A percentile compares a stretch with the other conserved stretches of the same genome.
Conservation (phyloP, 2,113 vertebrate genomes). For the Rhinolophus ferrumequinum region DNA sequence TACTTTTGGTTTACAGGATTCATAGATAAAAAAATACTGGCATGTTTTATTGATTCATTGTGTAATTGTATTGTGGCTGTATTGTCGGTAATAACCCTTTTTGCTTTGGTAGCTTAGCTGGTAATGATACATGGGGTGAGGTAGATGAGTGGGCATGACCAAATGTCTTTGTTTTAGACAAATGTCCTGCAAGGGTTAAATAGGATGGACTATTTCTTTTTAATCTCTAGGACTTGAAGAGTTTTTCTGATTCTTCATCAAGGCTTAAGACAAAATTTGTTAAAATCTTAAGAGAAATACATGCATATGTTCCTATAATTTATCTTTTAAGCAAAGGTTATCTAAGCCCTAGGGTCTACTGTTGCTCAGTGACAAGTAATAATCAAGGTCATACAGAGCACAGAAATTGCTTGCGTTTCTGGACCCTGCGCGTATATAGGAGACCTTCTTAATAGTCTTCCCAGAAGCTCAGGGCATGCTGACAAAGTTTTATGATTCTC, state of each 20-base stretch:
- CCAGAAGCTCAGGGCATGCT: not conserved
- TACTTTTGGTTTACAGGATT: not conserved
- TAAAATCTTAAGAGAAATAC: not conserved
- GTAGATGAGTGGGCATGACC: not conserved
- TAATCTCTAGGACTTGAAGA: not conserved
- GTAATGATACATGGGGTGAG: not conserved
- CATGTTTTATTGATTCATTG: not conserved
- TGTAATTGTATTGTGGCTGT: not conserved
- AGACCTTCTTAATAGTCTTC: not conserved
- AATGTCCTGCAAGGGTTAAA: not conserved
- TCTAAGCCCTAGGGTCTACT: not conserved
- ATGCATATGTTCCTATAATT: not conserved
- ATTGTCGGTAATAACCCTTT: not conserved
- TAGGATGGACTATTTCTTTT: not conserved
- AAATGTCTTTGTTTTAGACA: not conserved
- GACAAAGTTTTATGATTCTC: not conserved
- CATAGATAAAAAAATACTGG: not conserved
- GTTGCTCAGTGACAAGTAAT: not conserved
- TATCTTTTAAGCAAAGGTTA: slow-evolving; percentile 12
- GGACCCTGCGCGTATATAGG: not conserved
- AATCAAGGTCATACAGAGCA: not conserved
- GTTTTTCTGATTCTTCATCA: not conserved
- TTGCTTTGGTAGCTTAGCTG: not conserved
- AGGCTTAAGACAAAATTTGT: not conserved
- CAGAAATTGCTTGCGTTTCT: not conserved